These are phyloP conservation scores for Macquaria ambigua DNA, from an alignment of 2,113 vertebrate species.

Conservation along the genomic window DNA sequence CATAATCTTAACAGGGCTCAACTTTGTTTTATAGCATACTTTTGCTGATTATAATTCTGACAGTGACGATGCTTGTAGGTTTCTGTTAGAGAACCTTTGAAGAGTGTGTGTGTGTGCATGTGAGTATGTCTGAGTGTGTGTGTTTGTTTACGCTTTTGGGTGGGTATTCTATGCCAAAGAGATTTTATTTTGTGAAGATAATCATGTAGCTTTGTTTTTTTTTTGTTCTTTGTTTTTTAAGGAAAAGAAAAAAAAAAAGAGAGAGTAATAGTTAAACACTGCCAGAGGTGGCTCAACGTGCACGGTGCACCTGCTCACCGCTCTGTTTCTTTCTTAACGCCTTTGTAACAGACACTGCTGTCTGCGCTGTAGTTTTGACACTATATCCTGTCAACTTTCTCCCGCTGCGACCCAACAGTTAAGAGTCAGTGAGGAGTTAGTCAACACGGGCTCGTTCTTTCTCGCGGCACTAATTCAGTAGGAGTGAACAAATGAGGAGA, in stretches of 20 bases:
- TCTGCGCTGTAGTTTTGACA: slow-evolving; percentile 59
- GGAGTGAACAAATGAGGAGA: slow-evolving; percentile 32
- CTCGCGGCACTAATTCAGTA: slow-evolving; percentile 36
- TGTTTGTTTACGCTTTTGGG: slow-evolving; percentile 77
- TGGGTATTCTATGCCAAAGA: slow-evolving; percentile 86
- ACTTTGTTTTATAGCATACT: slow-evolving; percentile 78
- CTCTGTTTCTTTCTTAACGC: slow-evolving; percentile 54
- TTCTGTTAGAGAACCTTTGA: slow-evolving; percentile 68
- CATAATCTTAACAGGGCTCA: slow-evolving; percentile 79
- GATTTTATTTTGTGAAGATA: slow-evolving; percentile 84
- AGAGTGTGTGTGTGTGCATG: slow-evolving; percentile 47
- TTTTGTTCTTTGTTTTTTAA: slow-evolving; percentile 42
- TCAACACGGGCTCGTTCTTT: slow-evolving; percentile 10
- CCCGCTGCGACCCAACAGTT: slow-evolving; percentile 19
- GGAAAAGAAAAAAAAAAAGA: slow-evolving; percentile 38
- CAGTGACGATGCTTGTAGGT: slow-evolving; percentile 67
- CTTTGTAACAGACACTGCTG: slow-evolving; percentile 70
- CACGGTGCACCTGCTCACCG: slow-evolving; percentile 56
- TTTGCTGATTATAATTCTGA: slow-evolving; percentile 70
- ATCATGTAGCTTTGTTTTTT: slow-evolving; percentile 67
- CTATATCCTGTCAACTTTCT: slow-evolving; percentile 50
- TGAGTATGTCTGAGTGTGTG: slow-evolving; percentile 41
- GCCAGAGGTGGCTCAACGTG: slow-evolving; percentile 72
- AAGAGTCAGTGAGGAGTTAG: neutral
- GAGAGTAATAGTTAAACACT: slow-evolving; percentile 70